Percentiles rank a stretch among this genome's conserved stretches.
Conservation (phyloP, 1,140 invertebrate genomes). For the Caenorhabditis brenneri region DNA sequence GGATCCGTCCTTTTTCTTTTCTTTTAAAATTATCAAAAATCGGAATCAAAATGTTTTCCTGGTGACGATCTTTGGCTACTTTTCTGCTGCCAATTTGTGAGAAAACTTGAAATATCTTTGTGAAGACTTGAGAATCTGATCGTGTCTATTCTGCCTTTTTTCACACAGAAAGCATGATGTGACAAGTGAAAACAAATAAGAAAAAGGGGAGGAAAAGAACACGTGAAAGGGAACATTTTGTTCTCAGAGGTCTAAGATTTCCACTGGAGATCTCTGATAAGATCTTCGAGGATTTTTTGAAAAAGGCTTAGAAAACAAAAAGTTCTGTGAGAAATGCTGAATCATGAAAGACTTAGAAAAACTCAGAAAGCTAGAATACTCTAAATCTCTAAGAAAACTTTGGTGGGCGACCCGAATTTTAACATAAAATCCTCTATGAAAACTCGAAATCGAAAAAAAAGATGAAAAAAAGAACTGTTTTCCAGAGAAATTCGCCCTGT, state of each 20-base stretch:
- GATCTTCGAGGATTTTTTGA: no score
- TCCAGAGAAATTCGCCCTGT: constrained; percentile 4
- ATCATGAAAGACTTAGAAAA: no score
- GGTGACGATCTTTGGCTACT: neutral
- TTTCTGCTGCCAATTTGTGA: neutral
- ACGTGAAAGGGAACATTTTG: constrained; percentile 32
- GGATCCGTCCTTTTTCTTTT: neutral
- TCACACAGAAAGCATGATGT: neutral
- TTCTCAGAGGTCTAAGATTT: neutral
- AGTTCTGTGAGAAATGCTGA: no score
- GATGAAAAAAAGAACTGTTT: no score
- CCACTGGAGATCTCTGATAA: no score
- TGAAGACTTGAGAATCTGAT: neutral
- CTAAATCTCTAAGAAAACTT: no score
- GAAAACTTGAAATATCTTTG: constrained; percentile 8
- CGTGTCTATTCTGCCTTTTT: neutral
- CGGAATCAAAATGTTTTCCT: constrained; percentile 8
- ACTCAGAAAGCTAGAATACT: no score
- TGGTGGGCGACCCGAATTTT: no score
- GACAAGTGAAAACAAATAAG: neutral
- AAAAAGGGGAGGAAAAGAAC: no score
- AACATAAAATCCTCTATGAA: no score
- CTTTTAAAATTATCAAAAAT: neutral
- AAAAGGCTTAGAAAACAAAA: no score
- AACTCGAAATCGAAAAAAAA: no score